Evolutionary conservation across 2,113 vertebrate genomes (phyloP), one percentile per base, ranked within the genome.

Genomic region (Tragelaphus imberbis): DNA sequence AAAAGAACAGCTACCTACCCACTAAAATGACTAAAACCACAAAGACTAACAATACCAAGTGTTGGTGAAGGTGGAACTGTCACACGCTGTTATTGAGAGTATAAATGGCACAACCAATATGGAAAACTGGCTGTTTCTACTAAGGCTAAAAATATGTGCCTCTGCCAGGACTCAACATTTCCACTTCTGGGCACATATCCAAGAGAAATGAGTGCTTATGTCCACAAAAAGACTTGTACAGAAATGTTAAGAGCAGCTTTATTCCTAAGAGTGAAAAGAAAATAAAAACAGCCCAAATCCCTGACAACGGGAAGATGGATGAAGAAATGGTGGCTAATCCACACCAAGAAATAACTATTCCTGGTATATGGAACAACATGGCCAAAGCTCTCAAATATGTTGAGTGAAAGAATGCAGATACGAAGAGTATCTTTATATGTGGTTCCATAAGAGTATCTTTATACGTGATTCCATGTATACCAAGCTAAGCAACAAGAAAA

Each of bases 151-250:
- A 55, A 27, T 40, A 17, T 61, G 6, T 17, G 7, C 51, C 59
- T 61, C 40, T 44, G 61, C 25, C n/a, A 94, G 21, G 6, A 94
- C 56, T 75, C 33, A 88, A 51, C 9, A 84, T 33, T 92, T 90
- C 44, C 58, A 71, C 44, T 65, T 55, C 51, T 75, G 40, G 59
- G 80, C 19, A 33, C 13, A 14, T n/a, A 44, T 68, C 85, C 79
- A 88, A 94, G 89, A 92, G 19, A 81, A 96, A 93, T 93, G 77
- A 96, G 33, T 61, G 80, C 14, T 7, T 89, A 9, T 59, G 30
- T 68, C 88, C 58, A 90, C 51, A 80, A 84, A 93, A 84, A 33
- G 33, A 30, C 21, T 58, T 77, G 58, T 40, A 47, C 12, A 68
- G 59, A 91, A 91, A 81, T 40, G 36, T 61, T 84, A 71, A 88